Percentiles rank a stretch among this genome's conserved stretches.
These are phyloP conservation scores for Hephaestus fuliginosus DNA, from an alignment of 2,797 vertebrate genomes.

Conservation along the genomic window DNA sequence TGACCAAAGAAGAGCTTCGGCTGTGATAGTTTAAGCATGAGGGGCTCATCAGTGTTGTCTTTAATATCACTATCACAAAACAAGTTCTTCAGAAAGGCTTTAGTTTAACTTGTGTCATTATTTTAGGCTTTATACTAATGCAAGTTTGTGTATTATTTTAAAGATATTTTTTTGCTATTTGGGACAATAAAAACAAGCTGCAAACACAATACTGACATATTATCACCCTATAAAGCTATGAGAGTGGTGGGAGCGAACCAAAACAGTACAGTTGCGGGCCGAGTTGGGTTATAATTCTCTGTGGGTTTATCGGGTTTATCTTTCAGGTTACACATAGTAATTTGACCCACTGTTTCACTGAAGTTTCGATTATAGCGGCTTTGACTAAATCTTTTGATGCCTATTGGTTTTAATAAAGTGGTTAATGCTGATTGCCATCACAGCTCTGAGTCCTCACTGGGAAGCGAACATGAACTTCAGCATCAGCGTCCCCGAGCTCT, in stretches of 20 bases:
- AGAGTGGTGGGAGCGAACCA: neutral
- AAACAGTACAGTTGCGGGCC: neutral
- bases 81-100: neutral
- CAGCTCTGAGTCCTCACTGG: slow-evolving; percentile 90
- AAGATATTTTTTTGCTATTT: neutral
- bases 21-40: neutral
- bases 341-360: neutral
- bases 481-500: slow-evolving; percentile 88
- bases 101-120: neutral
- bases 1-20: neutral
- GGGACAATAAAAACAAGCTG: neutral
- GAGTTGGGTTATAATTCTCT: neutral
- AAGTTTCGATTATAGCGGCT: neutral
- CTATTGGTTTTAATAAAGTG: neutral
- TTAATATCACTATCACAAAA: neutral
- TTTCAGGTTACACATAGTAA: neutral
- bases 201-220: neutral
- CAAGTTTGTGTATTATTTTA: neutral
- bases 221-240: neutral
- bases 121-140: neutral
- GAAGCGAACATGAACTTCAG: slow-evolving; percentile 87
- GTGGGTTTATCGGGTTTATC: neutral
- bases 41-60: neutral
- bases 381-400: neutral
- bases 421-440: neutral